Conservation (phyloP, 2,797 vertebrate species). For the Discoglossus pictus region DNA sequence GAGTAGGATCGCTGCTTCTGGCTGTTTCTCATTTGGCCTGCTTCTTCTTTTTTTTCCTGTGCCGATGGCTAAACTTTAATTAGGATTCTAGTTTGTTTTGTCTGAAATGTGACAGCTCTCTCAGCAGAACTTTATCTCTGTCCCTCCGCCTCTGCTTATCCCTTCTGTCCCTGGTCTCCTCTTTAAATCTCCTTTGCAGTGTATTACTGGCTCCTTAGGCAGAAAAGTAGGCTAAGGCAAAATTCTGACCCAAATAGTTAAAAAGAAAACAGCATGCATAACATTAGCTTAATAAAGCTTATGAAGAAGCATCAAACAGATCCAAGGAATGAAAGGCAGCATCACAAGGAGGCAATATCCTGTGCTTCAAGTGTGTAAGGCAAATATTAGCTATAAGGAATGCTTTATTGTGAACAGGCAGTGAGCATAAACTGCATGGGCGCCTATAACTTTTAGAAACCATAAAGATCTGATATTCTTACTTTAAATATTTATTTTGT, state of each 20-base stretch:
- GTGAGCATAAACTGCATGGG: no score
- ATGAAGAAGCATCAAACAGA: neutral
- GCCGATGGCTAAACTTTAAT: slow-evolving; percentile 33
- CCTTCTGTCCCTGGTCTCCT: slow-evolving; percentile 25
- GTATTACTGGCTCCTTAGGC: slow-evolving; percentile 11
- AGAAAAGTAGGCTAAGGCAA: slow-evolving; percentile 40
- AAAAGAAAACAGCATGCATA: slow-evolving; percentile 14
- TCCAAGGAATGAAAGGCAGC: no score
- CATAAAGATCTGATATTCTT: no score
- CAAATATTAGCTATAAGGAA: no score
- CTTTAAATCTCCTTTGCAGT: slow-evolving; percentile 35
- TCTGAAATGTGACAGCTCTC: slow-evolving; percentile 27
- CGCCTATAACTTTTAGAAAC: no score
- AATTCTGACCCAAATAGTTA: slow-evolving; percentile 46
- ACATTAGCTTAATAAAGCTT: slow-evolving; percentile 34
- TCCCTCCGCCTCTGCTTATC: slow-evolving; percentile 25
- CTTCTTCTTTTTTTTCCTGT: neutral
- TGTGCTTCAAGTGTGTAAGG: no score
- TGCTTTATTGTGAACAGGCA: no score
- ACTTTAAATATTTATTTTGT: no score
- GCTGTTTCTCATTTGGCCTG: slow-evolving; percentile 10
- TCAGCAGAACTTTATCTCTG: slow-evolving; percentile 34
- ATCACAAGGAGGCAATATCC: no score
- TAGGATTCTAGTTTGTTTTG: slow-evolving; percentile 33
- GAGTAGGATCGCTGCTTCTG: neutral